A percentile compares a stretch with the other conserved stretches of the same genome.
Evolutionary conservation across 2,797 vertebrate species (phyloP).

Genomic region (Columba guinea): DNA sequence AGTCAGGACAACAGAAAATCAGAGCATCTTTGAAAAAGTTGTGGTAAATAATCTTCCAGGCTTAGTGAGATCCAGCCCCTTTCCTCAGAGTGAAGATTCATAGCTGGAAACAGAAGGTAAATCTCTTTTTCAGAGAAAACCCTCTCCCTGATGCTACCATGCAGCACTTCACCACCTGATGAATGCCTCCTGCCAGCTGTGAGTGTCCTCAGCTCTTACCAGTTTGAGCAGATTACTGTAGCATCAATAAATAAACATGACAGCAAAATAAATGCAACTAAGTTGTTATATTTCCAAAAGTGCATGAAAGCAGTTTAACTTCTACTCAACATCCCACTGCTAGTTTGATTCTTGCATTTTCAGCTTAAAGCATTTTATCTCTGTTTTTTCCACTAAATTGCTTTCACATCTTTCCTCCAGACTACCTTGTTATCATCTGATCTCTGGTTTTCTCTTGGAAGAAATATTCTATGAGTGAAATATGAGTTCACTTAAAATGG

Average conservation of each 20-base stretch:
- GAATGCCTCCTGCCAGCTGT: not conserved
- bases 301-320: not conserved
- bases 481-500: not conserved
- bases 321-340: not conserved
- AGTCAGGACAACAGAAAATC: not conserved
- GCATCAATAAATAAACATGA: not conserved
- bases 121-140: not conserved
- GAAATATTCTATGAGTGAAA: not conserved
- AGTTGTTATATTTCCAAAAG: not conserved
- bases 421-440: not conserved
- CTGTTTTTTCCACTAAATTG: not conserved
- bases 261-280: not conserved
- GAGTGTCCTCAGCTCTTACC: not conserved
- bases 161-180: not conserved
- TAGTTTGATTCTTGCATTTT: not conserved
- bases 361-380: not conserved
- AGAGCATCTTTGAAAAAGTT: not conserved
- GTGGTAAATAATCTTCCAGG: not conserved
- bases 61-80: not conserved
- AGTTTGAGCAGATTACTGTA: not conserved
- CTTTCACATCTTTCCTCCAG: not conserved
- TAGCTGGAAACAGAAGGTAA: not conserved
- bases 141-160: accelerated
- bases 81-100: not conserved
- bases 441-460: not conserved